phyloP scores from a whole-genome alignment of 92 coral and sea anemone species.

The Hydrozoanthus gracilis region DNA sequence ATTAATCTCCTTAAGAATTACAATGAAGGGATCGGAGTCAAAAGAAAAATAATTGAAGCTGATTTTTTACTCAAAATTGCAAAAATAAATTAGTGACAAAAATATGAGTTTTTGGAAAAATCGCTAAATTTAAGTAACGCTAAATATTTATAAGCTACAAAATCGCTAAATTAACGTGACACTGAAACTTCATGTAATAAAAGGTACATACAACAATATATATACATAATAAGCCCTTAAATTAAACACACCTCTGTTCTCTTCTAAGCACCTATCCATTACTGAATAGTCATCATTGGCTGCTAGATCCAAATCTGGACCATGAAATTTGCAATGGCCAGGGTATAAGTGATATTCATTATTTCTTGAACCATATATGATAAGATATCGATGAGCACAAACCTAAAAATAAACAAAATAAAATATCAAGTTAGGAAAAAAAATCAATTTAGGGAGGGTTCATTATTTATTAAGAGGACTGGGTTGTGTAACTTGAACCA shows the following conservation, averaged over 20 bases:
- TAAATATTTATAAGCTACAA: not conserved
- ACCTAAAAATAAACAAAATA: not conserved
- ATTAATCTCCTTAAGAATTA: too few relatives aligned
- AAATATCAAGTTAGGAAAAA: not conserved
- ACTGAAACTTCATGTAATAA: too few relatives aligned
- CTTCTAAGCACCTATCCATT: not conserved
- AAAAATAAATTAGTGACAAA: not conserved
- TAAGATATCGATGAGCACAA: slow-evolving; percentile 19
- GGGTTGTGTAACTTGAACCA: too few relatives aligned
- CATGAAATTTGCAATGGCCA: slow-evolving; percentile 11
- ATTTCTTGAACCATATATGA: not conserved
- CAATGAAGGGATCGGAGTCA: not conserved
- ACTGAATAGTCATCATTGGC: not conserved
- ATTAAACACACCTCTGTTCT: not conserved
- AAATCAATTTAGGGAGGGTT: not conserved
- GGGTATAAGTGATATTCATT: slow-evolving; percentile 18
- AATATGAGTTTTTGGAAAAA: not conserved
- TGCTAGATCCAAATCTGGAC: not conserved
- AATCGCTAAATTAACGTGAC: too few relatives aligned
- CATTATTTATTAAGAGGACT: not conserved
- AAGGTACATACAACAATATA: not conserved
- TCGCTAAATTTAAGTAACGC: too few relatives aligned
- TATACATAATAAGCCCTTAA: too few relatives aligned
- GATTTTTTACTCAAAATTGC: too few relatives aligned
- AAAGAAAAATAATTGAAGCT: too few relatives aligned